These are phyloP conservation scores for Celastrina argiolus DNA, from an alignment of 2,888 invertebrate species.

Conservation along the genomic window DNA sequence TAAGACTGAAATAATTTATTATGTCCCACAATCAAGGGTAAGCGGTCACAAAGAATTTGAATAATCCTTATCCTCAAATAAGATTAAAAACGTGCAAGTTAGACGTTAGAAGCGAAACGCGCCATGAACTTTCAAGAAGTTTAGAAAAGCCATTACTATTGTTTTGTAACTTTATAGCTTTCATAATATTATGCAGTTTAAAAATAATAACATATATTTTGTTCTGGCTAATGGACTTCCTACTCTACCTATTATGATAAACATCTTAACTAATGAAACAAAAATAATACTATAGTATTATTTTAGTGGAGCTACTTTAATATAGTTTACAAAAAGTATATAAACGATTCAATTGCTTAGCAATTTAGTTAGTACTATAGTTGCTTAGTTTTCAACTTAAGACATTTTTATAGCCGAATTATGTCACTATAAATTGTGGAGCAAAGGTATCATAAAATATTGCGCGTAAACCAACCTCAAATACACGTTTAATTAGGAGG, in stretches of 20 bases:
- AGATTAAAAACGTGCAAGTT: constrained; percentile 1
- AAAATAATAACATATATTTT: not conserved
- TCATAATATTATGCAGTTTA: not conserved
- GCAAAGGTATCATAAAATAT: constrained; percentile 3
- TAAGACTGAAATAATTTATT: constrained; percentile 17
- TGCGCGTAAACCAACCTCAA: not conserved
- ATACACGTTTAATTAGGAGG: not conserved
- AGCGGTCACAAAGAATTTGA: constrained; percentile 5
- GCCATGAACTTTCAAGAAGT: not conserved
- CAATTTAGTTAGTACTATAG: not conserved
- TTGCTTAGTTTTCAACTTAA: not conserved
- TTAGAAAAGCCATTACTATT: not conserved
- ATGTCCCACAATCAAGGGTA: not conserved
- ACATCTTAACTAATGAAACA: too few species aligned
- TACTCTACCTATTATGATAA: too few species aligned
- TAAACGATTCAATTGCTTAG: not conserved
- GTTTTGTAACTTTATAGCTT: not conserved
- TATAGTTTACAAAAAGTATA: not conserved
- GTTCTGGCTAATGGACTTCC: too few species aligned
- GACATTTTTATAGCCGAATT: not conserved
- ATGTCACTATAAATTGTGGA: constrained; percentile 1
- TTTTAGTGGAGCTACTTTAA: too few species aligned
- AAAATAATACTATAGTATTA: not conserved
- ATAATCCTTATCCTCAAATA: constrained; percentile 11
- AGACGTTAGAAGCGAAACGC: not conserved